Evolutionary conservation across 2,888 invertebrate genomes (phyloP), one percentile per base, ranked within the genome.

Genomic region (Branchinecta sandiegonensis): DNA sequence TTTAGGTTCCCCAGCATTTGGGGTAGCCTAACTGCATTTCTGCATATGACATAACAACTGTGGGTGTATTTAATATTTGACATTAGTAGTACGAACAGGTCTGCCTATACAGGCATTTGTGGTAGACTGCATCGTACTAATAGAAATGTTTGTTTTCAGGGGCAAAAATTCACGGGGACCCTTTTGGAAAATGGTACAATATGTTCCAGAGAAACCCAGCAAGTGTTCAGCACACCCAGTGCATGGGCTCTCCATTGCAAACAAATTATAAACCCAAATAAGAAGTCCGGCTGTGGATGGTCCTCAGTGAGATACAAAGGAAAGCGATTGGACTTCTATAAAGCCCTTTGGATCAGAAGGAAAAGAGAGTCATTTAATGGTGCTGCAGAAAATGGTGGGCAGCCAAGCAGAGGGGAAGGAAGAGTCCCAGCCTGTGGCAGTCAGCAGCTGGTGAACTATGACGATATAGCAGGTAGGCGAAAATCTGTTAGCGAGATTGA

Each of bases 171-270:
- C 81, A 85, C 88, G 67, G 93, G 90, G 48, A 93, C 94, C 77
- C 80, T 94, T 65, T 81, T 91, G 75, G 79, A 86, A 56, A 90
- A 89, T 81, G 93, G 93, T 13, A 90, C 90, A 82, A 93, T 94
- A 69, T 86, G 87, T 77, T 90, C 90, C 14, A 88, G 89, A 78
- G 92, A 92, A 78, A 90, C 90, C 50, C 88, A 89, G 76, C 87
- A 90, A 71, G 84, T 90, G 74, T 94, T 91, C 77, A 85, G 88
- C 71, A 90, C 92, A 1, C 93, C 93, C 3, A 91, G 90, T 74
- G 90, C 93, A 2, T 94, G 93, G 93, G 93, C 92, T 0, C 89
- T 90, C 77, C 89, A 91, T 76, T 93, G 93, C 76, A 93, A 93
- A 77, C 83, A 90, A 72, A 88, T 91, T 69, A 89, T 93, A 67